Evolutionary conservation across 2,888 invertebrate species (phyloP).

Genomic region (Meliscaeva auricollis): DNA sequence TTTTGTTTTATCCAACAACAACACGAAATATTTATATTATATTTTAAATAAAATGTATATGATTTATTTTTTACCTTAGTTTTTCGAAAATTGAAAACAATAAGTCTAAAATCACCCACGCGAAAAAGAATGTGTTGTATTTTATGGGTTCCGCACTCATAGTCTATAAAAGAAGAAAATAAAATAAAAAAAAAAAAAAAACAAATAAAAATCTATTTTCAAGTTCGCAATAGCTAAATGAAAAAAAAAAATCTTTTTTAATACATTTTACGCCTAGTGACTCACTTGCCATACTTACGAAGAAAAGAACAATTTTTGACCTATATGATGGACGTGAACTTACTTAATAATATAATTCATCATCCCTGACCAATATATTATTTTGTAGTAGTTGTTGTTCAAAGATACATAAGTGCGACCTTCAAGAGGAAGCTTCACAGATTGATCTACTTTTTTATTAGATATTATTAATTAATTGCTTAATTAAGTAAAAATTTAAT

Average conservation of each 20-base stretch:
- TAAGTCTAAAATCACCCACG: slow-evolving; percentile 41
- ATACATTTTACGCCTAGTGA: slow-evolving; percentile 26
- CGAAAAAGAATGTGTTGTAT: slow-evolving; percentile 14
- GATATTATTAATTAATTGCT: slow-evolving; percentile 11
- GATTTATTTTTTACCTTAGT: slow-evolving; percentile 16
- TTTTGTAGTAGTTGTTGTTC: not conserved
- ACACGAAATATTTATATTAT: not conserved
- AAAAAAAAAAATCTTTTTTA: slow-evolving; percentile 19
- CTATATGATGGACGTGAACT: slow-evolving; percentile 40
- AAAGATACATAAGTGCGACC: not conserved
- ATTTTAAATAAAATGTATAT: slow-evolving; percentile 20
- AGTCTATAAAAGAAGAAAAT: too few species aligned
- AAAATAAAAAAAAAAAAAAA: slow-evolving; percentile 24
- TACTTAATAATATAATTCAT: not conserved
- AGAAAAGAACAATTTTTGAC: slow-evolving; percentile 31
- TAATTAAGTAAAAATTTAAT: not conserved
- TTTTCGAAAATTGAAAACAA: slow-evolving; percentile 12
- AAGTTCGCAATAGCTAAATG: slow-evolving; percentile 45
- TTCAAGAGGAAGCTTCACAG: not conserved
- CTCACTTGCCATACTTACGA: slow-evolving; percentile 16
- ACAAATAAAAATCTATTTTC: slow-evolving; percentile 52
- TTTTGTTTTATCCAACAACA: not conserved
- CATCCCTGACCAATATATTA: slow-evolving; percentile 23
- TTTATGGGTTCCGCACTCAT: slow-evolving; percentile 58
- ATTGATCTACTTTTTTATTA: slow-evolving; percentile 15